Evolutionary conservation across 2,113 vertebrate species (phyloP).

Genomic region (Phylloscopus trochiloides): DNA sequence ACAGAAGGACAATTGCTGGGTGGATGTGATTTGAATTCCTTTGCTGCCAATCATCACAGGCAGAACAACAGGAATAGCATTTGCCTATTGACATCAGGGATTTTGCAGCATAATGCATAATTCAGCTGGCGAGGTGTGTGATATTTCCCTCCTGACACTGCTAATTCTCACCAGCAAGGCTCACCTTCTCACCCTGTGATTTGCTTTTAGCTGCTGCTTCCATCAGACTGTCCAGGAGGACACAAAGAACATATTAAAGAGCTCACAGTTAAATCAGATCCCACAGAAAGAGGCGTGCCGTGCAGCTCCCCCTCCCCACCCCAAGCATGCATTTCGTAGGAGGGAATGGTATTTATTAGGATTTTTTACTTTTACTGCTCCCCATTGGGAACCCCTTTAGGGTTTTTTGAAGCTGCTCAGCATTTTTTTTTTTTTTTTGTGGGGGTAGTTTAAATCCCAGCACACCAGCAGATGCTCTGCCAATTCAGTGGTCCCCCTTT

Average conservation of each 20-base stretch:
- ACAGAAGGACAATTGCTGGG: constrained; percentile 27
- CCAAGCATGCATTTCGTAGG: background rate
- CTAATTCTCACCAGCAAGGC: constrained; percentile 1
- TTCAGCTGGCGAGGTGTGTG: background rate
- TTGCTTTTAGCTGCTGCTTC: constrained; percentile 19
- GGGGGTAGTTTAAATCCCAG: background rate
- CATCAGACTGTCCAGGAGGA: background rate
- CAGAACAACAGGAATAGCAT: constrained; percentile 19
- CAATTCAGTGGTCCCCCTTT: background rate
- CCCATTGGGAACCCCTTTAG: background rate
- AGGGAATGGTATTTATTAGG: background rate
- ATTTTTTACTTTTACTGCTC: background rate
- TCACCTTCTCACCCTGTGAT: background rate
- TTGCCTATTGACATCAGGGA: background rate
- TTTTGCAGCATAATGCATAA: constrained; percentile 44
- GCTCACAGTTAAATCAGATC: background rate
- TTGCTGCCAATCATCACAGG: constrained; percentile 38
- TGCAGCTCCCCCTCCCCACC: background rate
- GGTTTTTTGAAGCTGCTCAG: background rate
- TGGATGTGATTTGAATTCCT: constrained; percentile 52
- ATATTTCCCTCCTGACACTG: constrained; percentile 35
- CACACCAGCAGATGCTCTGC: background rate
- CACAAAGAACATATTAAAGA: background rate
- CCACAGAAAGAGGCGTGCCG: background rate
- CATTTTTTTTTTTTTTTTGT: background rate